Evolutionary conservation across 2,797 vertebrate species (phyloP), one percentile per base, ranked within the genome.

Genomic region (Neosilurus mollespiculum): DNA sequence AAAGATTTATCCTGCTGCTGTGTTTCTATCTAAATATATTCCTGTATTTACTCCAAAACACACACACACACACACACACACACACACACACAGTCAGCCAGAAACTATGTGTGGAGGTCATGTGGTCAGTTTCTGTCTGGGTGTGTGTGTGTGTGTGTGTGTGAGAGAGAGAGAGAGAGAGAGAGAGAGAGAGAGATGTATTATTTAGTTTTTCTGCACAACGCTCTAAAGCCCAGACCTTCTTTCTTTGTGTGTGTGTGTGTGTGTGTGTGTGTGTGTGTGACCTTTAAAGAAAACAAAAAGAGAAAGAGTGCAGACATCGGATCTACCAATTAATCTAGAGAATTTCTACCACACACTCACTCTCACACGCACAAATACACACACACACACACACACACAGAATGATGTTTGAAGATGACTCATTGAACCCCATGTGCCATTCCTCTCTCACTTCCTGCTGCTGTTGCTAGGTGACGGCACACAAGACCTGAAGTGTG

Each of bases 361-460:
- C 37, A 70, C 37, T 2, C 67, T 20, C 66, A 58, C 56, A 58
- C 56, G 15, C 56, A 58, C 53, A 43, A 30, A 67, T 11, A 66
- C 64, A 78, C 26, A 75, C 65, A 64, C 66, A 78, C 66, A 69
- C 51, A 79, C 53, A 78, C 69, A 80, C 64, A 78, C 73, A 51
- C n/a, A 83, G 37, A 24, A 58, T 81, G 81, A 80, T 82, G 82
- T 86, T 84, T 37, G 34, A 62, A 76, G 72, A 49, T 86, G 86
- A 86, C 70, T 86, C 34, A 84, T 84, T 83, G 88, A 87, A 86
- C 87, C 89, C 82, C 85, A 88, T 84, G 87, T 89, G 87, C 71
- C 22, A 71, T 87, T 86, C n/a, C 67, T 49, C 37, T 86, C 66
- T 84, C 73, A 83, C 83, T 84, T 85, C 85, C 78, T 83, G 70